These are phyloP conservation scores for Leptoclinus maculatus DNA, from an alignment of 2,797 vertebrate species.

Conservation along the genomic window DNA sequence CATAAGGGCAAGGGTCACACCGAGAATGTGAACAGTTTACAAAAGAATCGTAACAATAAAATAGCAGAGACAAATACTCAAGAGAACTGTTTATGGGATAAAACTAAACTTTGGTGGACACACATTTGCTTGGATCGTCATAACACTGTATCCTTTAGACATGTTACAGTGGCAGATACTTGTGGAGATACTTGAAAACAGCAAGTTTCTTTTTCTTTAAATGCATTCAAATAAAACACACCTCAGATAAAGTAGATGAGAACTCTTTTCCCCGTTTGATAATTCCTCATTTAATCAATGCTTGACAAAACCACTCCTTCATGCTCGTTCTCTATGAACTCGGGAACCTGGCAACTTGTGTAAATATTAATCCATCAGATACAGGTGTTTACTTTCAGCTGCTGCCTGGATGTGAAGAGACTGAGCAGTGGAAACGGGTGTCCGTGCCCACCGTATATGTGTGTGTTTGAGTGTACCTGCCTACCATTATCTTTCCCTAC, in stretches of 20 bases:
- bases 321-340: neutral
- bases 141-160: neutral
- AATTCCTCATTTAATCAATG: neutral
- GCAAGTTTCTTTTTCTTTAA: neutral
- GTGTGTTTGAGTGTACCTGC: constrained; percentile 1
- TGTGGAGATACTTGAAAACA: neutral
- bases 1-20: neutral
- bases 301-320: neutral
- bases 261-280: neutral
- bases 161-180: neutral
- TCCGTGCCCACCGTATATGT: neutral
- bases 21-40: neutral
- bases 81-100: neutral
- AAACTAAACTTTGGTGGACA: neutral
- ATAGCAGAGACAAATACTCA: neutral
- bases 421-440: neutral
- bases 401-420: neutral
- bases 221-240: constrained; percentile 7
- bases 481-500: constrained; percentile 93
- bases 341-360: constrained; percentile 1
- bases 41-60: neutral
- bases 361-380: constrained; percentile 42
- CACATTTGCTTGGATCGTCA: neutral
- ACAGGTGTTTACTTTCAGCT: constrained; percentile 28
- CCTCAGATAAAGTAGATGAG: neutral